These are phyloP conservation scores for Jacana jacana DNA, from an alignment of 2,113 vertebrate species.

Conservation along the genomic window DNA sequence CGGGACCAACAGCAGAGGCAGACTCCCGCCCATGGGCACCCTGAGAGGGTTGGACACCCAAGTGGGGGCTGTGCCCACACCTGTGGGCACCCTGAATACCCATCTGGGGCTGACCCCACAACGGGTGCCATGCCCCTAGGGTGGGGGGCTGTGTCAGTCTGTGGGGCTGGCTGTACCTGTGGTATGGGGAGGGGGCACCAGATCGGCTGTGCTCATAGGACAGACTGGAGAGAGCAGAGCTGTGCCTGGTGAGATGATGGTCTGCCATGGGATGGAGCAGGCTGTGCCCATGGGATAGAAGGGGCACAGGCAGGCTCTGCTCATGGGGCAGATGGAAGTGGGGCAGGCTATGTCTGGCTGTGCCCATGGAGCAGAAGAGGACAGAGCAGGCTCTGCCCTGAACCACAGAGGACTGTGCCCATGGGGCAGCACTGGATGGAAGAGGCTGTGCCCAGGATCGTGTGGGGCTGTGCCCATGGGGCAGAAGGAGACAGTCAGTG, in stretches of 20 bases:
- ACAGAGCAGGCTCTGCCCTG: not conserved
- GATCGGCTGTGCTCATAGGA: not conserved
- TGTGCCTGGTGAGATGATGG: no score
- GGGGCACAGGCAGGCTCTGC: not conserved
- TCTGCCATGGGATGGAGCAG: not conserved
- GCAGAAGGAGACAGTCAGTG: not conserved
- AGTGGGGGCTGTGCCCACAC: fast-evolving
- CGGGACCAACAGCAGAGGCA: not conserved
- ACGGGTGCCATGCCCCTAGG: not conserved
- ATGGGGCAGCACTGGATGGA: not conserved
- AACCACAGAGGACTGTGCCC: not conserved
- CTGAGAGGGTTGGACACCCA: not conserved
- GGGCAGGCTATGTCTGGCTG: not conserved
- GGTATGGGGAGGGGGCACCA: not conserved
- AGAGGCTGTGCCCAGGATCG: not conserved
- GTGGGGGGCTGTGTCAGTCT: not conserved
- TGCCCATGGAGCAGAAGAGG: not conserved
- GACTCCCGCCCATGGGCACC: not conserved
- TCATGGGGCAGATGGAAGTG: not conserved
- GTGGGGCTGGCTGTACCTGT: not conserved
- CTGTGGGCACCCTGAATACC: not conserved
- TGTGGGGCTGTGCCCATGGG: not conserved
- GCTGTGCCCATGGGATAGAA: not conserved
- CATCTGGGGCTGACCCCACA: not conserved
- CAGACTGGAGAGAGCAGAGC: not conserved